Conservation (phyloP, 1,140 invertebrate species). For the Apis cerana region DNA sequence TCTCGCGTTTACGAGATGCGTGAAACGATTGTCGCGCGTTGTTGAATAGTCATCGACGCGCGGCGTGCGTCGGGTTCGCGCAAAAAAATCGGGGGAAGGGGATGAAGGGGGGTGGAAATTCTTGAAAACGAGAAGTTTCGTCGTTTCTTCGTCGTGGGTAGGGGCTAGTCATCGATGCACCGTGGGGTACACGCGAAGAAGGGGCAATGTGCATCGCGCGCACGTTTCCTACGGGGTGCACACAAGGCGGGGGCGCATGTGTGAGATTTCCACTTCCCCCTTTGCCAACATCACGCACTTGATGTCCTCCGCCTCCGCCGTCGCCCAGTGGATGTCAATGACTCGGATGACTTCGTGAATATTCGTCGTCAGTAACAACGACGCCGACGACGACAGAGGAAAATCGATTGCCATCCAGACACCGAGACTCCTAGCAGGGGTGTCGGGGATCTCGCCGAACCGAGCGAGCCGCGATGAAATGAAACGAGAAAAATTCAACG, state of each 20-base stretch:
- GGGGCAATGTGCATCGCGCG: slow-evolving; percentile 26
- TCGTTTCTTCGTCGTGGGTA: slow-evolving; percentile 45
- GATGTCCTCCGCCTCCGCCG: slow-evolving; percentile 69
- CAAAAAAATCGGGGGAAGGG: slow-evolving; percentile 30
- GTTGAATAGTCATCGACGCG: slow-evolving; percentile 34
- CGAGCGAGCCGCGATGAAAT: slow-evolving; percentile 35
- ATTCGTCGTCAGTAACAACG: slow-evolving; percentile 69
- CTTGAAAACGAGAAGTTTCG: slow-evolving; percentile 45
- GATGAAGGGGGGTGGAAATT: neutral
- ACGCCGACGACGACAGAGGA: slow-evolving; percentile 60
- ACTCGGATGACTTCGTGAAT: slow-evolving; percentile 77
- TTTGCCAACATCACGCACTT: slow-evolving; percentile 71
- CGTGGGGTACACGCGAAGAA: slow-evolving; percentile 28
- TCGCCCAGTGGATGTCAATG: slow-evolving; percentile 76
- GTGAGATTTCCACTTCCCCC: slow-evolving; percentile 63
- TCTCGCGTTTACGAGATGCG: slow-evolving; percentile 9
- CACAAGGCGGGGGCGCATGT: slow-evolving; percentile 38
- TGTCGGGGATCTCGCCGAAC: slow-evolving; percentile 55
- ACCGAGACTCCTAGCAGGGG: slow-evolving; percentile 53
- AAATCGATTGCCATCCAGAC: slow-evolving; percentile 70
- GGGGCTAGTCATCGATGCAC: slow-evolving; percentile 64
- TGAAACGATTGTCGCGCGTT: slow-evolving; percentile 25
- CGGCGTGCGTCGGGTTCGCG: neutral
- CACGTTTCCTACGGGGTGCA: neutral
- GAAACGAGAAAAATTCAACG: slow-evolving; percentile 50